Conservation (phyloP, 2,888 invertebrate species). For the Blastobasis adustella region DNA sequence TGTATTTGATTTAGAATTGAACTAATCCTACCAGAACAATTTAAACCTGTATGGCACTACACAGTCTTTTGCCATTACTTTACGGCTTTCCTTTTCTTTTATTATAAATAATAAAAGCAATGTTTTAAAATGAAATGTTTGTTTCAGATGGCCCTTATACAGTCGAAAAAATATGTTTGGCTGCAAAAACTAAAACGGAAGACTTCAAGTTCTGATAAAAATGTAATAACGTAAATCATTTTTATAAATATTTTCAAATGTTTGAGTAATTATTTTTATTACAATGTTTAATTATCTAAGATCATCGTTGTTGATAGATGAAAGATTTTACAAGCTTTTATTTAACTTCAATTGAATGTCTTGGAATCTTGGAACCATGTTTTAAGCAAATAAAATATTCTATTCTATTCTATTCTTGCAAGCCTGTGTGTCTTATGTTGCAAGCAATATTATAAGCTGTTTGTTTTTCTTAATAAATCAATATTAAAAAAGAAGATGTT, state of each 20-base stretch:
- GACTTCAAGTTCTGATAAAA: constrained; percentile 25
- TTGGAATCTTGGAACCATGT: no score
- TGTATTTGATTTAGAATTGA: no score
- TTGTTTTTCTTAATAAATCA: no score
- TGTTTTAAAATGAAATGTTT: constrained; percentile 7
- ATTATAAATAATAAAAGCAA: background rate
- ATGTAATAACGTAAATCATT: background rate
- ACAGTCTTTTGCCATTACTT: no score
- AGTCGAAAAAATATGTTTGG: constrained; percentile 34
- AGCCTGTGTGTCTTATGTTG: no score
- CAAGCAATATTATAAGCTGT: no score
- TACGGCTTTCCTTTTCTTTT: background rate
- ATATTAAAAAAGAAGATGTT: no score
- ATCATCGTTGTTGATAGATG: constrained; percentile 34
- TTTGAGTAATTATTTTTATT: background rate
- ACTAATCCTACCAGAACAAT: no score
- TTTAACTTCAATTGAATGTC: no score
- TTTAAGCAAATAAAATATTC: no score
- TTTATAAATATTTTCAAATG: background rate
- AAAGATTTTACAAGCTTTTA: constrained; percentile 27
- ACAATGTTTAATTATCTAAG: background rate
- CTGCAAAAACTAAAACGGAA: constrained; percentile 21
- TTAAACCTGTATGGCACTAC: no score
- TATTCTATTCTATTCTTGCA: no score
- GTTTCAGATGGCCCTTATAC: constrained; percentile 67